Conservation (phyloP, 2,797 vertebrate genomes). For the Remorina albescens region DNA sequence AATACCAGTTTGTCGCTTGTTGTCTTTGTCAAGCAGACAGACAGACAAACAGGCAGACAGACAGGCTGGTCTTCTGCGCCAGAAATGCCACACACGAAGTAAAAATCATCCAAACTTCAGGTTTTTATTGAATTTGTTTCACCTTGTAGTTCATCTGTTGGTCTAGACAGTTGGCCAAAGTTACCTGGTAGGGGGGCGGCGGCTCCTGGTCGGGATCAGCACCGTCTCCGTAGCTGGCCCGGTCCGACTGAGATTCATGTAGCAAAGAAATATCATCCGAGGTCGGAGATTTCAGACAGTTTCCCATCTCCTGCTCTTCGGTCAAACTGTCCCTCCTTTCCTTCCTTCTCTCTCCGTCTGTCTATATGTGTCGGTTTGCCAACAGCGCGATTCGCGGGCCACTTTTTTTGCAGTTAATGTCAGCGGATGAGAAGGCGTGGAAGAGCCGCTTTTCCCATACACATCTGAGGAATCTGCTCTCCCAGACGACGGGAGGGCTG, state of each 20-base stretch:
- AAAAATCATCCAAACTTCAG: neutral
- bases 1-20: neutral
- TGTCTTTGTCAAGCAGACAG: neutral
- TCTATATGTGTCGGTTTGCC: conserved; percentile 38
- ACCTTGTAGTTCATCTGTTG: neutral
- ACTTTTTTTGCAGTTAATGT: conserved; percentile 29
- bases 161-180: conserved; percentile 30
- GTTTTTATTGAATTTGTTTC: neutral
- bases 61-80: neutral
- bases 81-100: neutral
- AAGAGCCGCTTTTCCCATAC: conserved; percentile 51
- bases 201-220: conserved; percentile 94
- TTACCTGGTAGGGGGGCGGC: conserved; percentile 97
- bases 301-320: conserved; percentile 90
- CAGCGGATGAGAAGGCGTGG: conserved; percentile 30
- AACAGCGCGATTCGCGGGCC: conserved; percentile 18
- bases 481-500: conserved; percentile 73
- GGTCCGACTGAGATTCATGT: conserved; percentile 96
- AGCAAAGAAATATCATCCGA: conserved; percentile 98
- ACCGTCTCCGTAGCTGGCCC: conserved; percentile 95
- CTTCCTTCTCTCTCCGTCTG: conserved; percentile 16
- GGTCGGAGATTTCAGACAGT: conserved; percentile 97
- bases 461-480: conserved; percentile 59
- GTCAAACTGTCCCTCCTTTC: conserved; percentile 46
- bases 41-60: neutral